Evolutionary conservation across 1,140 invertebrate genomes (phyloP), one percentile per base, ranked within the genome.

Genomic region (Rhagoletis zephyria): DNA sequence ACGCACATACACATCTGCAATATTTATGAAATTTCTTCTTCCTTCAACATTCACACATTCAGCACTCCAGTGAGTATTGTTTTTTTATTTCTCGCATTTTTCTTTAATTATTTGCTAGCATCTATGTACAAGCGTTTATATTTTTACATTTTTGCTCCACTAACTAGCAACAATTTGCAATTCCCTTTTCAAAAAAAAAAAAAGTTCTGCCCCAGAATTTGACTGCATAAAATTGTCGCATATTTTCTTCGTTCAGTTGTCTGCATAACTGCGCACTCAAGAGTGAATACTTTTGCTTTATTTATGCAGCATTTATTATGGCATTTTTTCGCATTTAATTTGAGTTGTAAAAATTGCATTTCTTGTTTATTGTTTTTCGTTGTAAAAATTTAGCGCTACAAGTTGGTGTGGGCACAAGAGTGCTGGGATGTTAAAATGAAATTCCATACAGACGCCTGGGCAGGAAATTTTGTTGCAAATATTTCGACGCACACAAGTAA

Each of bases 281-380:
- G 45, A 30, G 30, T 7, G 10, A 67, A 10, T 30, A 30, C 10
- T 67, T 67, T 67, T 67, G 30, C 51, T 56, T 30, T 10, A 4
- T 67, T 67, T 67, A 30, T 67, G n/a, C 1, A 30, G 4, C 1
- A 45, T 51, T 48, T 56, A 48, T 19, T n/a, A 56, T 19, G 74
- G 48, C 45, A 81, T 81, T 81, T 67, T 67, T 81, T 42, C 48
- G 74, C 51, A 56, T 81, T 81, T 81, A 12, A 81, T 56, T 56
- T 81, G 74, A 19, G 42, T 56, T 81, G 48, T 16, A 56, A 81
- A 81, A 81, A 81, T 74, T 45, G 4, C n/a, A 59, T 81, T 56
- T 45, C 16, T 56, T 59, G 2, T 51, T 59, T 19, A 10, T 16
- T 81, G 16, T 59, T 81, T 81, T 56, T 56, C 45, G 74, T 9